A percentile compares a stretch with the other conserved stretches of the same genome.
Evolutionary conservation across 37 sponge, comb jelly and placozoan species (phyloP).

Genomic region (Ephydatia muelleri): DNA sequence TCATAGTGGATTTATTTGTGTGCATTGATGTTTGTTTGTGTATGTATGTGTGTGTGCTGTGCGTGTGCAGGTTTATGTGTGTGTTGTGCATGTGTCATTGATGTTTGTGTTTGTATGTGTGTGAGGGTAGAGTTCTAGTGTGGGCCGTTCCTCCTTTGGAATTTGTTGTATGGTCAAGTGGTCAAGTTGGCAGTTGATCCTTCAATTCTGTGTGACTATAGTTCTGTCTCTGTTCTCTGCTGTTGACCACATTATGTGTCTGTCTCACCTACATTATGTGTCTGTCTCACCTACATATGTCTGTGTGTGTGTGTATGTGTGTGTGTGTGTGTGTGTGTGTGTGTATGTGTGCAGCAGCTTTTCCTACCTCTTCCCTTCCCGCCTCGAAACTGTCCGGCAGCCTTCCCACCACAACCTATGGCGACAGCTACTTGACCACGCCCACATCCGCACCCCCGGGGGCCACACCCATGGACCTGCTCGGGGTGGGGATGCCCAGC

Average conservation of each 20-base stretch:
- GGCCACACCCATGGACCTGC: too few species aligned
- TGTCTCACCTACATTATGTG: too few species aligned
- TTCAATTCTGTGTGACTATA: neutral
- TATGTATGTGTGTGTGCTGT: neutral
- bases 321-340: slow-evolving; percentile 11
- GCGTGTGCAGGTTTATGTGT: neutral
- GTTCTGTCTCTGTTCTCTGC: neutral
- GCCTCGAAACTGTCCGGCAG: neutral
- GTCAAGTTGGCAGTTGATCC: neutral
- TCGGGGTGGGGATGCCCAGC: too few species aligned
- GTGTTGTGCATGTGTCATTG: too few species aligned
- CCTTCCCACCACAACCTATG: neutral
- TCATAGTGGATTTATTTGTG: too few species aligned
- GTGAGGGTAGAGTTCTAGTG: neutral
- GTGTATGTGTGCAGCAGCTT: neutral
- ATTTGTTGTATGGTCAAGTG: neutral
- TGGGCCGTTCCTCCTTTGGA: neutral
- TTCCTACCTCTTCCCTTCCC: neutral
- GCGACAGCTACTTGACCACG: neutral
- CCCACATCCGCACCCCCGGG: neutral
- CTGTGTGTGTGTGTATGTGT: neutral
- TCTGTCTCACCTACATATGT: too few species aligned
- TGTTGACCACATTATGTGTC: neutral
- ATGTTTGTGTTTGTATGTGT: too few species aligned
- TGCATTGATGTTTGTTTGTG: too few species aligned